Conservation (phyloP, 2,113 vertebrate species). For the Pelmatolapia mariae region DNA sequence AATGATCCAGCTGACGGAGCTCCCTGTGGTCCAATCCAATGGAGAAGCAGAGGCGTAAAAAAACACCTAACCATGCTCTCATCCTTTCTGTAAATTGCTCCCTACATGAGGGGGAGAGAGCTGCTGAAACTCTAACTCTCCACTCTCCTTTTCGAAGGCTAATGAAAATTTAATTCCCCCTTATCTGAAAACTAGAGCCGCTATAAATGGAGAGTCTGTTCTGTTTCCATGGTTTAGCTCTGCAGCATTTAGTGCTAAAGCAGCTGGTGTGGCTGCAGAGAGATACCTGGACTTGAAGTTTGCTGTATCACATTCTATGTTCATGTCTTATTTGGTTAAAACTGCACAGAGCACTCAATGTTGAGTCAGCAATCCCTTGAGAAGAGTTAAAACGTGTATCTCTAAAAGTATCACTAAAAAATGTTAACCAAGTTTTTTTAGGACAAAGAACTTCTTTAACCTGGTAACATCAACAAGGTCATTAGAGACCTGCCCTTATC, state of each 20-base stretch:
- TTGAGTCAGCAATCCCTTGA: background rate
- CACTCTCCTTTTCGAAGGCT: conserved; percentile 37
- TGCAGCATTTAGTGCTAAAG: background rate
- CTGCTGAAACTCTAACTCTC: conserved; percentile 33
- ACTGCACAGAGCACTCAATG: background rate
- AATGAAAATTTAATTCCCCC: conserved; percentile 51
- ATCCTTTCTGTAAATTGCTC: background rate
- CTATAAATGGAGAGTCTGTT: conserved; percentile 33
- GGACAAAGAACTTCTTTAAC: background rate
- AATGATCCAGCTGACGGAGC: conserved; percentile 10
- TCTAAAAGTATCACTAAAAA: background rate
- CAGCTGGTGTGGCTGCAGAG: background rate
- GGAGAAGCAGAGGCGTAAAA: background rate
- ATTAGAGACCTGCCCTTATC: rapidly evolving
- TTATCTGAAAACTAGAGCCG: conserved; percentile 22
- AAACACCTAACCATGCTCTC: background rate
- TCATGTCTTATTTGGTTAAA: background rate
- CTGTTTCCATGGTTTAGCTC: background rate
- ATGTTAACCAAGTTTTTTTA: background rate
- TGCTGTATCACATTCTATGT: background rate
- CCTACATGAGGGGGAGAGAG: background rate
- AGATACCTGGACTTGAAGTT: background rate
- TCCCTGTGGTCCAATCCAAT: conserved; percentile 8
- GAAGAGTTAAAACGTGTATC: background rate
- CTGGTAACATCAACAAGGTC: background rate